Base-by-base conservation (phyloP, 2,797 vertebrate species). In the Cynopterus sphinx region DNA sequence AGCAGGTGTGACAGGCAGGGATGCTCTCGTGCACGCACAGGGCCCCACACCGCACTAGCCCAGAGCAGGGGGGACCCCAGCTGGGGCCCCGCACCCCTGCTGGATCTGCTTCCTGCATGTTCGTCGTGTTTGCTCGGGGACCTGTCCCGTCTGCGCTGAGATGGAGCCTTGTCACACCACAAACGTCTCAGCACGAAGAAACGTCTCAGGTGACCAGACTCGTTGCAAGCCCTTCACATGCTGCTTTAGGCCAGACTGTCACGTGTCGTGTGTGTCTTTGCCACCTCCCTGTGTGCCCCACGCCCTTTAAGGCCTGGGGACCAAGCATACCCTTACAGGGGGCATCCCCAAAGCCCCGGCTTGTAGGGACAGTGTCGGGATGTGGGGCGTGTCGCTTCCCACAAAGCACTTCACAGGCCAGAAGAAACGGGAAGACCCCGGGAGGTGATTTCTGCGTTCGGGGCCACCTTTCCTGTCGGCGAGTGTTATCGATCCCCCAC, bases 401-500 rank as follows among this genome's bases (percentile, higher is more conserved):
- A 9, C 46, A 41, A 84, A 97, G 94, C 96, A 95, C 87, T 96
- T 77, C 41, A 43, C 61, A 88, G 36, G 96, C 39, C 86, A 78
- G 82, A 65, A 97, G 97, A 92, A 96, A 96, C 8, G 28, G 92
- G 95, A 53, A 74, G 86, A 84, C 97, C 92, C 74, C 59, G 8
- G 59, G 16, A 41, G 6, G 46, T 97, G 94, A 75, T 95, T 97
- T 97, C 97, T 96, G 96, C 97, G 98, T 97, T 94, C 96, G 94
- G 97, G 97, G 97, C 98, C 49, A 96, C 98, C 97, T 98, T 98
- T 98, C 98, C 97, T 98, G 98, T 98, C 98, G 98, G 98, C 98
- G 98, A 98, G 98, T 98, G 91, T 99, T 99, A 99, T 99, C 99
- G 99, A 99, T 99, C 98, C 99, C 98, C 93, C 98, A 98, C 99